Conservation (phyloP, 2,797 vertebrate genomes). For the Argentina silus region DNA sequence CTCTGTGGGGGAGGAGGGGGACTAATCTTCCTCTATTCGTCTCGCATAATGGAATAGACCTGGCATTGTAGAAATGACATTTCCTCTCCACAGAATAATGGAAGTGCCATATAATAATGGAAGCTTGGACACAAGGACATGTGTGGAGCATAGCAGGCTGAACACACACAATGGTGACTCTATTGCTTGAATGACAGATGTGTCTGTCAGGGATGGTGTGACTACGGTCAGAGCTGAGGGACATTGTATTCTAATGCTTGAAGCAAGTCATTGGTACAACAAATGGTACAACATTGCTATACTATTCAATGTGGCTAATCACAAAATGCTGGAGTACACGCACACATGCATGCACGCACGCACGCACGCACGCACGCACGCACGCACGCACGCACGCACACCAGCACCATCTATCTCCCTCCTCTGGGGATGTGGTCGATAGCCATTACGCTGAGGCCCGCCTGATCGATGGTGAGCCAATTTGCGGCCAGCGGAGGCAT, state of each 20-base stretch:
- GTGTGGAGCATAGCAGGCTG: background rate
- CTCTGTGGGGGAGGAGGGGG: background rate
- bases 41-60: constrained; percentile 2
- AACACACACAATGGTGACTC: too few relatives aligned
- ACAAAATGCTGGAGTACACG: too few relatives aligned
- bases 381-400: background rate
- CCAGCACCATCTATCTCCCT: background rate
- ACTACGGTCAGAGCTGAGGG: background rate
- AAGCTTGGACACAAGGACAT: background rate
- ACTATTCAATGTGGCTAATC: too few relatives aligned
- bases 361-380: too few relatives aligned
- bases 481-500: constrained; percentile 4
- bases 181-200: background rate
- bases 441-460: background rate
- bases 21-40: background rate
- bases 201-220: background rate
- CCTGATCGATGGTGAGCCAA: constrained; percentile 7
- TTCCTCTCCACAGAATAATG: constrained; percentile 6
- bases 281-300: background rate
- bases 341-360: too few relatives aligned
- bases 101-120: too few relatives aligned
- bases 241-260: background rate
- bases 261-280: background rate
- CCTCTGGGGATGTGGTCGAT: background rate
- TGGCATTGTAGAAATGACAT: constrained; percentile 10